Evolutionary conservation across 1,140 invertebrate genomes (phyloP).

Genomic region (Drosophila ficusphila): DNA sequence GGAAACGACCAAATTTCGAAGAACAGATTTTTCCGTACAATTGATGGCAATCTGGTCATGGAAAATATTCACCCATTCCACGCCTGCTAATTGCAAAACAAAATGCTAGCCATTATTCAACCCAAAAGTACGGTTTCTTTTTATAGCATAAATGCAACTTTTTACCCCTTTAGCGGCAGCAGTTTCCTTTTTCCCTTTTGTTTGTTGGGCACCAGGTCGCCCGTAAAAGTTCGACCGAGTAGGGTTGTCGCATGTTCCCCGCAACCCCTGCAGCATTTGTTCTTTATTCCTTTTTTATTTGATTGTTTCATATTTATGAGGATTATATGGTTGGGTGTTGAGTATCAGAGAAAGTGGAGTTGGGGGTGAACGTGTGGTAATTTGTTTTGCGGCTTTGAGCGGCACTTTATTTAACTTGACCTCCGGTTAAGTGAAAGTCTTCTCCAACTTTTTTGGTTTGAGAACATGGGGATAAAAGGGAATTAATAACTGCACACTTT

Average conservation of each 20-base stretch:
- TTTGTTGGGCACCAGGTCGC: conserved; percentile 28
- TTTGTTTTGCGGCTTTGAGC: conserved; percentile 63
- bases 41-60: conserved; percentile 30
- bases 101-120: conserved; percentile 61
- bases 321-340: conserved; percentile 69
- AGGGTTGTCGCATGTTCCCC: conserved; percentile 20
- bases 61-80: conserved; percentile 19
- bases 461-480: background rate
- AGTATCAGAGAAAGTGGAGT: conserved; percentile 26
- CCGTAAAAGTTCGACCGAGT: conserved; percentile 50
- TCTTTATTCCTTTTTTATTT: conserved; percentile 72
- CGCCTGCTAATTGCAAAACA: conserved; percentile 60
- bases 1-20: conserved; percentile 6
- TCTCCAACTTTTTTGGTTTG: background rate
- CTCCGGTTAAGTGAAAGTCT: conserved; percentile 53
- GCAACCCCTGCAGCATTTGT: conserved; percentile 5
- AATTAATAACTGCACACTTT: no score
- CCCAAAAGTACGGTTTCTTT: conserved; percentile 49
- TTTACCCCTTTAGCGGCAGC: conserved; percentile 58
- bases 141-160: conserved; percentile 40
- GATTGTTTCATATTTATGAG: conserved; percentile 81
- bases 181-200: conserved; percentile 48
- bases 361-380: conserved; percentile 58
- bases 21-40: conserved; percentile 37
- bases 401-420: conserved; percentile 26